Percentiles rank a stretch among this genome's conserved stretches.
Evolutionary conservation across 1,140 invertebrate genomes (phyloP).

Genomic region (Dendroctonus valens): DNA sequence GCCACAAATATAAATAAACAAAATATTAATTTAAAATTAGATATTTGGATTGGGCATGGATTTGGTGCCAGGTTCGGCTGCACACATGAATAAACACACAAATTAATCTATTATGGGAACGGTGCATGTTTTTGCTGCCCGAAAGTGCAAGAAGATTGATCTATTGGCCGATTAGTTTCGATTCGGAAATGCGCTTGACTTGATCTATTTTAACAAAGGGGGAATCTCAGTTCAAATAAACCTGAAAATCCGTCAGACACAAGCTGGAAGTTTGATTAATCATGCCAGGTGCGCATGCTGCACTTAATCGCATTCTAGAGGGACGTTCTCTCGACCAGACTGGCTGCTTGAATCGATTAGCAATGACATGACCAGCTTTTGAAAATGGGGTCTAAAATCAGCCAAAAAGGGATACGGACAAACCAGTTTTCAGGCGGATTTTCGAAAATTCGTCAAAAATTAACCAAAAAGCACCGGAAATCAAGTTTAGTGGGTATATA

Average conservation of each 20-base stretch:
- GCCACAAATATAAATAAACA: slow-evolving; percentile 11
- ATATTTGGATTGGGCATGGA: slow-evolving; percentile 7
- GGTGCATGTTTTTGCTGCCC: slow-evolving; percentile 12
- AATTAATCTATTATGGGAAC: slow-evolving; percentile 16
- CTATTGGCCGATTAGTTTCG: slow-evolving; percentile 4
- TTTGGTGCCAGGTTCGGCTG: slow-evolving; percentile 11
- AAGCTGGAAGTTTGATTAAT: not conserved
- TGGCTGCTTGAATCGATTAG: no score
- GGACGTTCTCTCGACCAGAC: no score
- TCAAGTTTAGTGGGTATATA: no score
- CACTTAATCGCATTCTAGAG: no score
- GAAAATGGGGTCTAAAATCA: no score
- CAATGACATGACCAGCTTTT: no score
- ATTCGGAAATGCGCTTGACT: not conserved
- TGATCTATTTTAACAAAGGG: not conserved
- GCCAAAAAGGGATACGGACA: no score
- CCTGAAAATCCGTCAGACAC: not conserved
- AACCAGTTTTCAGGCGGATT: no score
- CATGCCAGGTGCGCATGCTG: no score
- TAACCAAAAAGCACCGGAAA: no score
- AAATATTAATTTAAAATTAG: slow-evolving; percentile 23
- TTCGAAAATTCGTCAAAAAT: no score
- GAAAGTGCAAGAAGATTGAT: slow-evolving; percentile 5
- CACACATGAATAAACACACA: slow-evolving; percentile 20
- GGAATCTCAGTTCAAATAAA: not conserved